These are phyloP conservation scores for Hoplodrina blanda DNA, from an alignment of 2,888 invertebrate species.

Conservation along the genomic window DNA sequence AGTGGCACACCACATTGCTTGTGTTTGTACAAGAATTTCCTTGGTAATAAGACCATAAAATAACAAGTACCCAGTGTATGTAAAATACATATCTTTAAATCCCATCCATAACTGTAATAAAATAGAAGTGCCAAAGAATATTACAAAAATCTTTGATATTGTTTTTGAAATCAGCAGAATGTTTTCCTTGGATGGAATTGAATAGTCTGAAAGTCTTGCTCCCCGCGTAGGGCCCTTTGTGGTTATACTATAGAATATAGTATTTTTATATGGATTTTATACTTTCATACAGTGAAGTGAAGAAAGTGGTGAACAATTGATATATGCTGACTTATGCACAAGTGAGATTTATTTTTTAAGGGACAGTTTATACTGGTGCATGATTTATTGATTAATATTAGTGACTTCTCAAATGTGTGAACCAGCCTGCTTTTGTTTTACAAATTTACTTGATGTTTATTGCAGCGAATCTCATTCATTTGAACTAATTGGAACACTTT, in stretches of 20 bases:
- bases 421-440: conserved; percentile 29
- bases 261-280: conserved; percentile 54
- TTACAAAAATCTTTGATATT: conserved; percentile 32
- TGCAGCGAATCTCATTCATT: not conserved
- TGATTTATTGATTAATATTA: conserved; percentile 15
- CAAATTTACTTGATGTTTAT: conserved; percentile 2
- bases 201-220: conserved; percentile 12
- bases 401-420: not conserved
- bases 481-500: conserved; percentile 10
- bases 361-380: conserved; percentile 27
- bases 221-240: conserved; percentile 23
- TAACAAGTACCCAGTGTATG: not conserved
- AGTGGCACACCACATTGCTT: conserved; percentile 9
- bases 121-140: conserved; percentile 4
- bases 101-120: not conserved
- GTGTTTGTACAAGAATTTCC: conserved; percentile 2
- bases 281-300: conserved; percentile 37
- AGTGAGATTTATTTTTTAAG: conserved; percentile 11
- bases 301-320: conserved; percentile 3
- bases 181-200: too few species aligned
- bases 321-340: conserved; percentile 17
- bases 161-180: not conserved
- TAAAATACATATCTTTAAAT: not conserved
- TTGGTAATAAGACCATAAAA: not conserved
- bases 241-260: conserved; percentile 26